These are phyloP conservation scores for Chroicocephalus ridibundus DNA, from an alignment of 2,113 vertebrate species.

Conservation along the genomic window DNA sequence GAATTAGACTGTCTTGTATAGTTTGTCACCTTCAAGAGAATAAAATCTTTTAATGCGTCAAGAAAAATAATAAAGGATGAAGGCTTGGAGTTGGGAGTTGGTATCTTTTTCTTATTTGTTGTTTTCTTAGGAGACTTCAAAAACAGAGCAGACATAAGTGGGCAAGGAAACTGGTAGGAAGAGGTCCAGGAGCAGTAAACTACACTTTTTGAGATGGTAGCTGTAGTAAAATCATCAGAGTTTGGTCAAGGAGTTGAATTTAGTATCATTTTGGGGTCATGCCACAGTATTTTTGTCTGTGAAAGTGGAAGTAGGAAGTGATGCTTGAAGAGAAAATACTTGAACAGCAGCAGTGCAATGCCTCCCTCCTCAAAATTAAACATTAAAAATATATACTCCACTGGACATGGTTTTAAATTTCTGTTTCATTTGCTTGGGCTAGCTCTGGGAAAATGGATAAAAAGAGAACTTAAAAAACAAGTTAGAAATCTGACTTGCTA, in stretches of 20 bases:
- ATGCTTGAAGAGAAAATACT: not conserved
- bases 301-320: not conserved
- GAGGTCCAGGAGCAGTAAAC: not conserved
- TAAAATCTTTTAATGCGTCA: not conserved
- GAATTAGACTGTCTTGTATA: not conserved
- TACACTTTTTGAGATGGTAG: not conserved
- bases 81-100: not conserved
- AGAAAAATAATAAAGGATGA: not conserved
- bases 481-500: not conserved
- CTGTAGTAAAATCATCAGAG: not conserved
- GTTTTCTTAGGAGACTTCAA: not conserved
- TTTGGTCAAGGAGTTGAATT: not conserved
- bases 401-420: not conserved
- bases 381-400: accelerated
- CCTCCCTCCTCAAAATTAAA: not conserved
- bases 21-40: not conserved
- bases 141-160: not conserved
- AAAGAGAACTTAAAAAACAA: not conserved
- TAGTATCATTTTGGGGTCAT: not conserved
- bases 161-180: not conserved
- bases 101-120: not conserved
- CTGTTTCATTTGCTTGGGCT: not conserved
- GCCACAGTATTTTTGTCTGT: not conserved
- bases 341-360: not conserved
- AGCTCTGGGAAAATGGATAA: not conserved